phyloP scores from a whole-genome alignment of 2,113 vertebrate species.

The Poeciliopsis prolifica region DNA sequence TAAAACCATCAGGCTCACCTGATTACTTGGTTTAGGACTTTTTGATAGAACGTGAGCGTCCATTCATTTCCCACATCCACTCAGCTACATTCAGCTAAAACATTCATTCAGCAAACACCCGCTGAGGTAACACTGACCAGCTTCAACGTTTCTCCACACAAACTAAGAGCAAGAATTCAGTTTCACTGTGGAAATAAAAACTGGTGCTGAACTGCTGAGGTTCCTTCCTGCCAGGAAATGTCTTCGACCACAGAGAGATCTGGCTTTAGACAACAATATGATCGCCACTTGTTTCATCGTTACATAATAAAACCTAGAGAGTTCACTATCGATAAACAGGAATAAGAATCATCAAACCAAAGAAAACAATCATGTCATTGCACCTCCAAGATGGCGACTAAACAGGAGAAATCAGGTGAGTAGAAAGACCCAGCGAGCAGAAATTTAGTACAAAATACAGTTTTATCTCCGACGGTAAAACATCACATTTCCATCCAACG shows the following conservation, averaged over 20 bases:
- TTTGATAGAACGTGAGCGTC: neutral
- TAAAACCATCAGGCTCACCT: neutral
- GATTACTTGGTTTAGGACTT: neutral
- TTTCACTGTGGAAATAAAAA: conserved; percentile 42
- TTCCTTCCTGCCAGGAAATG: conserved; percentile 31
- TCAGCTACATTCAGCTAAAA: neutral
- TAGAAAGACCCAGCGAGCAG: conserved; percentile 62
- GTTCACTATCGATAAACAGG: conserved; percentile 63
- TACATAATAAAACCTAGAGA: conserved; percentile 72
- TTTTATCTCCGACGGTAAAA: conserved; percentile 64
- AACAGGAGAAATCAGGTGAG: conserved; percentile 67
- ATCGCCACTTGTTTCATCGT: conserved; percentile 62
- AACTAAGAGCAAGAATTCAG: conserved; percentile 52
- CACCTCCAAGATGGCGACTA: conserved; percentile 70
- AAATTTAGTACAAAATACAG: conserved; percentile 73
- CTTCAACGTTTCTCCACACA: conserved; percentile 54
- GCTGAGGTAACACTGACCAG: conserved; percentile 41
- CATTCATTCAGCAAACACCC: conserved; percentile 11
- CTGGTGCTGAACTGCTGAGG: conserved; percentile 25
- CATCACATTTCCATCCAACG: conserved; percentile 69
- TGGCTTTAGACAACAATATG: conserved; percentile 67
- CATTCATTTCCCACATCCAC: neutral
- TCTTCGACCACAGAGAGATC: conserved; percentile 69
- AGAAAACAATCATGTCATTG: conserved; percentile 60
- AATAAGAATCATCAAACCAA: conserved; percentile 69